Evolutionary conservation across 1,140 invertebrate species (phyloP).

Genomic region (Neodiprion virginianus): DNA sequence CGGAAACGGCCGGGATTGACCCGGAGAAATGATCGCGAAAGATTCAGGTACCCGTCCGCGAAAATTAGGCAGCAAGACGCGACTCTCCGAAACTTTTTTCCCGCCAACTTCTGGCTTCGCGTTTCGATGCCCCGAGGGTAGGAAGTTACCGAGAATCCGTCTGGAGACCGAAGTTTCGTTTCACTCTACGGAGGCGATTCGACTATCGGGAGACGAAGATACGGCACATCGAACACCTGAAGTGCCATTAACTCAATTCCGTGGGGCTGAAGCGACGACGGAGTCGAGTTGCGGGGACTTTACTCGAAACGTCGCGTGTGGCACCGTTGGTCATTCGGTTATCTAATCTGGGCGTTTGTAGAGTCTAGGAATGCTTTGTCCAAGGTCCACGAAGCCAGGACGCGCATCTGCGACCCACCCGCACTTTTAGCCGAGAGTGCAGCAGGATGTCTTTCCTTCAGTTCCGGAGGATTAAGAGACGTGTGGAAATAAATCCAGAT

Average conservation of each 20-base stretch:
- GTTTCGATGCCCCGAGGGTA: too few species aligned
- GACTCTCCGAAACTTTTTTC: too few species aligned
- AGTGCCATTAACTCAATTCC: constrained; percentile 4
- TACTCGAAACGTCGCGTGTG: background rate
- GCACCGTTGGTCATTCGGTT: background rate
- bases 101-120: too few species aligned
- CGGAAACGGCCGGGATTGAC: too few species aligned
- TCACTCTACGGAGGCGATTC: too few species aligned
- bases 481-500: background rate
- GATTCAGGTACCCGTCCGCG: too few species aligned
- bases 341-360: background rate
- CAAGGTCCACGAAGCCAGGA: background rate
- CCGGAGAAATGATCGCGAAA: too few species aligned
- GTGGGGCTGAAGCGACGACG: too few species aligned
- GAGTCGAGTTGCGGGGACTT: background rate
- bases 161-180: too few species aligned
- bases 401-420: background rate
- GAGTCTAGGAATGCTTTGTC: constrained; percentile 5
- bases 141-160: too few species aligned
- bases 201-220: background rate
- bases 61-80: too few species aligned
- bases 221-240: background rate
- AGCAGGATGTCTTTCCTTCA: background rate
- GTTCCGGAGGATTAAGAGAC: background rate
- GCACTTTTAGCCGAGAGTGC: too few species aligned